Evolutionary conservation across 2,797 vertebrate genomes (phyloP).

Genomic region (Acrossocheilus fasciatus): DNA sequence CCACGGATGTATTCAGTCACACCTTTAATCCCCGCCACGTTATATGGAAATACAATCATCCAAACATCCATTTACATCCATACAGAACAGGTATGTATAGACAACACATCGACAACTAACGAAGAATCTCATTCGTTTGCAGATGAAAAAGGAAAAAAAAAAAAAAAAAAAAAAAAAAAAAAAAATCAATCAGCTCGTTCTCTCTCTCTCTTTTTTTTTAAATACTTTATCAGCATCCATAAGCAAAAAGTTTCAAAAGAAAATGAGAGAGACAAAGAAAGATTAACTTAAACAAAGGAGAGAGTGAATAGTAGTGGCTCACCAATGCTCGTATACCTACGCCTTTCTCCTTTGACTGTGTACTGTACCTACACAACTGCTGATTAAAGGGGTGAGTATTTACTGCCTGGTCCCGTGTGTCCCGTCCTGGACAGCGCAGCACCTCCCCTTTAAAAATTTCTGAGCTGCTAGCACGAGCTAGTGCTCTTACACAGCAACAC

Average conservation of each 20-base stretch:
- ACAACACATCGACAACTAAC: conserved; percentile 72
- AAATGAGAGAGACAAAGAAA: conserved; percentile 65
- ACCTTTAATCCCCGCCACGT: conserved; percentile 50
- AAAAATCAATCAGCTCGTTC: conserved; percentile 55
- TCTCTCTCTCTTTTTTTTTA: conserved; percentile 59
- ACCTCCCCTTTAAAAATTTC: conserved; percentile 65
- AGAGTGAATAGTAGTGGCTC: conserved; percentile 99
- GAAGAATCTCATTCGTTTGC: conserved; percentile 64
- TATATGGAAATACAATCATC: conserved; percentile 34
- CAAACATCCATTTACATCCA: conserved; percentile 57
- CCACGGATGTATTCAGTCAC: conserved; percentile 52
- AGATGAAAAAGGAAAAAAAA: conserved; percentile 50
- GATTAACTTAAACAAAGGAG: conserved; percentile 91
- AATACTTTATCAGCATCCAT: conserved; percentile 77
- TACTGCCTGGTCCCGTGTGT: conserved; percentile 98
- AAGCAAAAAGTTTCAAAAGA: conserved; percentile 83
- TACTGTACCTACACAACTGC: conserved; percentile 97
- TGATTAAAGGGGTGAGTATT: conserved; percentile 99
- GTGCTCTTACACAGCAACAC: conserved; percentile 63
- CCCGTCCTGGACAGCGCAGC: conserved; percentile 85
- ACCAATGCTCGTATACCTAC: conserved; percentile 99
- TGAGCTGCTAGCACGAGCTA: conserved; percentile 62
- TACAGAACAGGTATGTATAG: conserved; percentile 56
- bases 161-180: conserved; percentile 58
- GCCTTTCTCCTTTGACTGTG: conserved; percentile 89